These are phyloP conservation scores for Agrypnus murinus DNA, from an alignment of 2,888 invertebrate species.

Conservation along the genomic window DNA sequence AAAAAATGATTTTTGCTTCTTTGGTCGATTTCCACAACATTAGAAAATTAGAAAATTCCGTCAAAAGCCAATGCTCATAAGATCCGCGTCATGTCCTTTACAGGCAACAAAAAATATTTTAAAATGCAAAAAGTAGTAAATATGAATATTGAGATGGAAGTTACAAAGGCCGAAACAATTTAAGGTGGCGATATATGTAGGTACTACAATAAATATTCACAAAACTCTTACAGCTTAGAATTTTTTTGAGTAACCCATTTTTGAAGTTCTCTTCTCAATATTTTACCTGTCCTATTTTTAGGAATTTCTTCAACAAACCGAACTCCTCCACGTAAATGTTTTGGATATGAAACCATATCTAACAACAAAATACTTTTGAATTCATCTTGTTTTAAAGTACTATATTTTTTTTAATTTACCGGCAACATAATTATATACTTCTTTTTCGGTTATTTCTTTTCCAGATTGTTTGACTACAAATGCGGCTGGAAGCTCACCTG, in stretches of 20 bases:
- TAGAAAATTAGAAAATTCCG: too few species aligned
- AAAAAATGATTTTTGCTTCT: too few species aligned
- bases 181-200: too few species aligned
- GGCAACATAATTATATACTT: conserved; percentile 70
- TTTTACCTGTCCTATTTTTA: conserved; percentile 85
- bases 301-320: conserved; percentile 83
- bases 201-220: too few species aligned
- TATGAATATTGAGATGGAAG: too few species aligned
- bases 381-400: background rate
- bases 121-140: too few species aligned
- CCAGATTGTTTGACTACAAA: conserved; percentile 80
- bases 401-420: conserved; percentile 51
- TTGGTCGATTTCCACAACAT: too few species aligned
- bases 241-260: background rate
- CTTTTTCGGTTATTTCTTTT: conserved; percentile 70
- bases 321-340: conserved; percentile 83
- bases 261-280: background rate
- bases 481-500: conserved; percentile 85
- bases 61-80: too few species aligned
- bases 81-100: too few species aligned
- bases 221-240: conserved; percentile 21
- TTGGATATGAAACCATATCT: conserved; percentile 80
- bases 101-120: too few species aligned
- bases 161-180: too few species aligned
- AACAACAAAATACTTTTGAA: conserved; percentile 48